Evolutionary conservation across 2,888 invertebrate genomes (phyloP), one percentile per base, ranked within the genome.

Genomic region (Keiferia lycopersicella): DNA sequence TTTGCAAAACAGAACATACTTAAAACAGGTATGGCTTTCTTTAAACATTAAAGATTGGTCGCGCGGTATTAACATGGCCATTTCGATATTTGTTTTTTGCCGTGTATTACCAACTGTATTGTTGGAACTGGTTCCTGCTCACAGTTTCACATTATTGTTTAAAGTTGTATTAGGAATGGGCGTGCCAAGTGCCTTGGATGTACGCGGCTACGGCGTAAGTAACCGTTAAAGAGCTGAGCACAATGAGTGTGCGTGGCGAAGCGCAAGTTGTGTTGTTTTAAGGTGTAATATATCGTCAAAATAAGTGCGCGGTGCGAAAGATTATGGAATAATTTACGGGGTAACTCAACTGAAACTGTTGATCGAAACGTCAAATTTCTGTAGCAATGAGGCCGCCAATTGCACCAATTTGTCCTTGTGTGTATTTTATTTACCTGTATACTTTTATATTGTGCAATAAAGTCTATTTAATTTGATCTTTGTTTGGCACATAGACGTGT

Each of bases 111-210:
- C n/a, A 56, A 26, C n/a, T 22, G 58, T 59, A 22, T 59, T 38
- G 58, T 20, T 4, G 58, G 3, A 38, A 20, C 38, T 18, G 58
- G 59, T 50, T 57, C 59, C 30, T n/a, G 34, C n/a, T 26, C 48
- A 41, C 34, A 38, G 61, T 57, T 61, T 38, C 16, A 30, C 38
- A 16, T 34, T 56, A 45, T 53, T 41, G 48, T 61, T 61, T 50
- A 48, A 61, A 38, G 51, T 64, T 61, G 30, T 61, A 64, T 64
- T 61, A 61, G 61, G 39, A 64, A 64, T 64, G 64, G 64, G 64
- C 61, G 61, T 56, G 48, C 22, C 59, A 39, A 38, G 41, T 59
- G 41, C 14, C n/a, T 10, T 41, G 39, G 20, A 57, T 57, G 34
- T 61, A 45, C 56, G 57, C 10, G 64, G 34, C 34, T 34, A 10